Percentiles rank a stretch among this genome's conserved stretches.
phyloP scores from a whole-genome alignment of 2,888 invertebrate species.

The Altica lythri region DNA sequence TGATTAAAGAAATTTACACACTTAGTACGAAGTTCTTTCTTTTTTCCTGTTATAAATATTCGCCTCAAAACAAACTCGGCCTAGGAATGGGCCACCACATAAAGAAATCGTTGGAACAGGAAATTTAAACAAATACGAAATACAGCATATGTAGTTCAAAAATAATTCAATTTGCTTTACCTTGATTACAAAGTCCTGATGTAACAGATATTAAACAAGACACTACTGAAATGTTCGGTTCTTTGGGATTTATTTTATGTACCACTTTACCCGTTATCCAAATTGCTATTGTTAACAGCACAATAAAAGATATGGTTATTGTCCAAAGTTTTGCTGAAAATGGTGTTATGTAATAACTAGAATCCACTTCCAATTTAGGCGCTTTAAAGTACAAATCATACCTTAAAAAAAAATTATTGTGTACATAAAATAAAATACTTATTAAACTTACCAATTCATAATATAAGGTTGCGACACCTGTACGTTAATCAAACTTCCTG shows the following conservation, averaged over 20 bases:
- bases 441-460: constrained; percentile 47
- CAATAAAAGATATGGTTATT: constrained; percentile 40
- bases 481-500: constrained; percentile 41
- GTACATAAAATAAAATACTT: too few species aligned
- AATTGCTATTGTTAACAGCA: constrained; percentile 43
- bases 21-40: too few species aligned
- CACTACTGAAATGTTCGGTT: constrained; percentile 43
- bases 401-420: constrained; percentile 39
- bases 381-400: constrained; percentile 50
- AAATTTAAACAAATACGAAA: too few species aligned
- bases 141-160: too few species aligned
- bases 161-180: constrained; percentile 38
- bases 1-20: too few species aligned
- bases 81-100: too few species aligned
- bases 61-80: too few species aligned
- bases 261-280: constrained; percentile 47
- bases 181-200: constrained; percentile 53
- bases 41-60: too few species aligned
- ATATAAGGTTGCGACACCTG: constrained; percentile 52
- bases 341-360: constrained; percentile 48
- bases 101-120: too few species aligned
- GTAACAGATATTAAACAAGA: constrained; percentile 48
- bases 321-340: constrained; percentile 48
- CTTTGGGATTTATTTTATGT: constrained; percentile 25
- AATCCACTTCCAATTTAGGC: constrained; percentile 46